Conservation (phyloP, 2,797 vertebrate genomes). For the Smutsia gigantea region DNA sequence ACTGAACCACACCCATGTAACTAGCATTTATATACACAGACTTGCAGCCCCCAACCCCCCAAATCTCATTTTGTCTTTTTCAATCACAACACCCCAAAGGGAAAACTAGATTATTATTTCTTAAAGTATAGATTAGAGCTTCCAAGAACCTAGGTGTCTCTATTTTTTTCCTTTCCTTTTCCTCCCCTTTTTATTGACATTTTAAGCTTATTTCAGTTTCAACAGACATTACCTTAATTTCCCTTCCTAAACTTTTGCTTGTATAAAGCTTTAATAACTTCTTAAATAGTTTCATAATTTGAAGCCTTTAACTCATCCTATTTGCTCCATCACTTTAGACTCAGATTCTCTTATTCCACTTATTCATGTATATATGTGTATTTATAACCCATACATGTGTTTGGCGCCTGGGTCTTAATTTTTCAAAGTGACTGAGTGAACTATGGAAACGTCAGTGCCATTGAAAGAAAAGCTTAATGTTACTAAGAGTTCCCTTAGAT, state of each 20-base stretch:
- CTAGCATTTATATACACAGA: neutral
- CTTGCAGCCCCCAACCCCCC: accelerated
- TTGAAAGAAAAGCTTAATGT: neutral
- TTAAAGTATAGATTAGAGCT: neutral
- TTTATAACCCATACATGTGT: neutral
- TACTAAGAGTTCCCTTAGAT: neutral
- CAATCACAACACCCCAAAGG: neutral
- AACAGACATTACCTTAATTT: neutral
- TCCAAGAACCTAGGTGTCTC: neutral
- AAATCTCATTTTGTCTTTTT: neutral
- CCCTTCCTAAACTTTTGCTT: neutral
- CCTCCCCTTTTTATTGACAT: neutral
- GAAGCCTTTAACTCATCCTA: neutral
- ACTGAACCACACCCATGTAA: neutral
- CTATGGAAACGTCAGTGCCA: neutral
- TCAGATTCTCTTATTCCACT: neutral
- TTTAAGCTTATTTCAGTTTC: neutral
- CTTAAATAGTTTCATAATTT: neutral
- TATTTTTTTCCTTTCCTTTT: neutral
- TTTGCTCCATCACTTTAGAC: neutral
- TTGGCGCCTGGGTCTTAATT: neutral
- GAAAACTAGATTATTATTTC: neutral
- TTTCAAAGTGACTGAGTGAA: neutral
- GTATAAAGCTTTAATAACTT: neutral
- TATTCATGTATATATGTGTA: neutral